Percentiles rank a stretch among this genome's conserved stretches.
Conservation (phyloP, 37 sponge, comb jelly and placozoan genomes). For the Bolinopsis microptera region DNA sequence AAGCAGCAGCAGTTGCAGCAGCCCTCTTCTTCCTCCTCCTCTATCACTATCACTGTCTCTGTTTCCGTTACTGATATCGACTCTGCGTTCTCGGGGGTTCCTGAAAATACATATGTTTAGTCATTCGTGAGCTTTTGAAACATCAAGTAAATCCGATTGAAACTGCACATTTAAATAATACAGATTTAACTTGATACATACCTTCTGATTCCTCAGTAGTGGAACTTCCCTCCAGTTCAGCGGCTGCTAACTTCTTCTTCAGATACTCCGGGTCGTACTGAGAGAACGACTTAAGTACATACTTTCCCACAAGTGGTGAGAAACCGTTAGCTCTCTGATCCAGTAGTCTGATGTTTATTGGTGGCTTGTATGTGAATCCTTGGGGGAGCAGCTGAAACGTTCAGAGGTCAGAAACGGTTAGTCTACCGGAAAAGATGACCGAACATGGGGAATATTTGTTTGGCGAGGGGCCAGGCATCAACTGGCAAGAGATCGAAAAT, state of each 20-base stretch:
- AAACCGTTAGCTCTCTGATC: conserved; percentile 36
- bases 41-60: conserved; percentile 48
- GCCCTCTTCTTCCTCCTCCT: conserved; percentile 27
- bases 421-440: too few relatives aligned
- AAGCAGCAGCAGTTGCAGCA: conserved; percentile 23
- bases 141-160: too few relatives aligned
- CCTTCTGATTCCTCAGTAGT: conserved; percentile 27
- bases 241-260: conserved; percentile 1
- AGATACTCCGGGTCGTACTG: conserved; percentile 29
- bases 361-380: conserved; percentile 44
- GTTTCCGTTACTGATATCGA: conserved; percentile 9
- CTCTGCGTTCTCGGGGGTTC: conserved; percentile 35
- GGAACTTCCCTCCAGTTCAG: conserved; percentile 10
- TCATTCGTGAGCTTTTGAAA: too few relatives aligned
- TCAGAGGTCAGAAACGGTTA: too few relatives aligned
- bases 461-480: too few relatives aligned
- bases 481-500: too few relatives aligned
- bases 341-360: conserved; percentile 22
- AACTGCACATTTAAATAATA: too few relatives aligned
- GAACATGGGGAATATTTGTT: too few relatives aligned
- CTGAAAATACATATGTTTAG: not conserved
- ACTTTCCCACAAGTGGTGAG: conserved; percentile 9
- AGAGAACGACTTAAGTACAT: conserved; percentile 5
- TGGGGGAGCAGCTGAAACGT: not conserved
- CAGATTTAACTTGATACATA: too few relatives aligned